Evolutionary conservation across 2,888 invertebrate genomes (phyloP), one percentile per base, ranked within the genome.

Genomic region (Parnassius mnemosyne): DNA sequence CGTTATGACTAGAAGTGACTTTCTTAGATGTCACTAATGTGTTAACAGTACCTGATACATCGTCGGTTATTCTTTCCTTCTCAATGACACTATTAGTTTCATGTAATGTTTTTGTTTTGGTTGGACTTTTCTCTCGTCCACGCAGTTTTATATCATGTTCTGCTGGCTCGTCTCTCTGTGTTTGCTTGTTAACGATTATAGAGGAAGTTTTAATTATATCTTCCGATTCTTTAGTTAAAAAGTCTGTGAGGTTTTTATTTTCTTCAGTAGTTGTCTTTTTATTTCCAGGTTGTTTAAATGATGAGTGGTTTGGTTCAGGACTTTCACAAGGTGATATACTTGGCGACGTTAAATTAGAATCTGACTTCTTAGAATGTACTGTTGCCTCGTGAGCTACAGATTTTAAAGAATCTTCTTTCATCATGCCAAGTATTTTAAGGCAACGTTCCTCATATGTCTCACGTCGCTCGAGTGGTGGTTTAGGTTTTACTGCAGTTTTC

Each of bases 381-480:
- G 72, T 77, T 34, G 68, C 74, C 16, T 72, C 66, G n/a, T 65
- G 60, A 12, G 70, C 71, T 34, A 71, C 70, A 20, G 71, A 76
- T 67, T 78, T 79, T 13, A 72, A 77, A 1, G 76, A 83, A 44
- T 83, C 83, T 61, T 84, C 82, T 61, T 91, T 88, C 55, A 89
- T 81, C 87, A 95, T 94, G 3, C 95, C 95, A 49, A 95, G 86
- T 70, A 95, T 95, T 73, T 94, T 93, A 47, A 94, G 92, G 69
- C 95, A 95, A 44, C 95, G 89, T 78, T 95, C 95, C 79, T 95
- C 95, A 67, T 95, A 95, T 1, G 95, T 95, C 80, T 95, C 95
- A 47, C 94, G 93, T 70, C 95, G 89, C 67, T 92, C 93, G 46
- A 93, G 79, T 1, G 94, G 93, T 49, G 93, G 93, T 69, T 93